Evolutionary conservation across 2,113 vertebrate genomes (phyloP).

Genomic region (Corydoras sp.): DNA sequence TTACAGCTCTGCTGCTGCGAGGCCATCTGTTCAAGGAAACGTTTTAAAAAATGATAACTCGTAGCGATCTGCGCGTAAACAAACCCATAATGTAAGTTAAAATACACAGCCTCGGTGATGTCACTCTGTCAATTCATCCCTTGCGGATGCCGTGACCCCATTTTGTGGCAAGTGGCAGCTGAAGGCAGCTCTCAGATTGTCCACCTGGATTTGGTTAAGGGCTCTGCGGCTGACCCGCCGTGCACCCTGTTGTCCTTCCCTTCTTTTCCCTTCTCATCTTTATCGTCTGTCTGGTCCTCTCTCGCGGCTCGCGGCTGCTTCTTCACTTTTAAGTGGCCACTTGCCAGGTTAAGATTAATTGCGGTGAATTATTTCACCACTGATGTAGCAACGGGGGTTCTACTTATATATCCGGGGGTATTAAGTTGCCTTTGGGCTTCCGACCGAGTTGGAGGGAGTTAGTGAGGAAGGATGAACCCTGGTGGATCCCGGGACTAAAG

Average conservation of each 20-base stretch:
- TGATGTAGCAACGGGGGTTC: conserved; percentile 49
- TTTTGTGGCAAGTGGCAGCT: conserved; percentile 46
- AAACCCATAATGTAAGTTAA: too few relatives aligned
- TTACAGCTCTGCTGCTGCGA: too few relatives aligned
- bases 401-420: conserved; percentile 53
- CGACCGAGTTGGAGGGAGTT: conserved; percentile 30
- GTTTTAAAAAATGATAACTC: too few relatives aligned
- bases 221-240: conserved; percentile 38
- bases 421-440: conserved; percentile 51
- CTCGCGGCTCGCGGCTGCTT: conserved; percentile 31
- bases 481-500: conserved; percentile 46
- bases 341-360: conserved; percentile 55
- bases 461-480: conserved; percentile 53
- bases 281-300: conserved; percentile 12
- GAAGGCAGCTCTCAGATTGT: conserved; percentile 40
- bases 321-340: conserved; percentile 52
- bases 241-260: conserved; percentile 36
- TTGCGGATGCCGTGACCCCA: conserved; percentile 51
- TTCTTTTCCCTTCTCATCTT: conserved; percentile 7
- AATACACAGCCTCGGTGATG: neutral
- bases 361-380: conserved; percentile 53
- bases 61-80: too few relatives aligned
- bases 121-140: conserved; percentile 19
- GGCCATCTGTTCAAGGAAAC: too few relatives aligned
- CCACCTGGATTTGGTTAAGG: conserved; percentile 59